Conservation (phyloP, 2,113 vertebrate species). For the Pygoscelis antarcticus region DNA sequence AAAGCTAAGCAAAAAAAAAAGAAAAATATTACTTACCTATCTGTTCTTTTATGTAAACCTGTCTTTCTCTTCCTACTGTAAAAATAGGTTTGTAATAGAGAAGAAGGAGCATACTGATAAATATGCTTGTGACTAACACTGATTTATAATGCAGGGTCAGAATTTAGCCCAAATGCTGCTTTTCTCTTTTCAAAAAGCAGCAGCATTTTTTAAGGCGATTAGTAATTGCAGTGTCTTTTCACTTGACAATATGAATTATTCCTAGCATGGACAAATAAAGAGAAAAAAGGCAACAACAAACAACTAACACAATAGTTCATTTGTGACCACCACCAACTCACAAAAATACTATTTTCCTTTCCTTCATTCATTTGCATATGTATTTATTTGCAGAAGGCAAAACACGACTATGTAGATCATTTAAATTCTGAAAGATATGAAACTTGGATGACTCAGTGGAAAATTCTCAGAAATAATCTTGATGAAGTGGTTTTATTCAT, state of each 20-base stretch:
- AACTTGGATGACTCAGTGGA: slow-evolving; percentile 29
- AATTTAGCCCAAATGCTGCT: background rate
- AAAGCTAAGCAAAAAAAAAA: background rate
- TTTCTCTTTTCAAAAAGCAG: background rate
- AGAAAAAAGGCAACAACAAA: background rate
- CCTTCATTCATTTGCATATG: background rate
- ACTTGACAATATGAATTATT: background rate
- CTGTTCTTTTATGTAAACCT: background rate
- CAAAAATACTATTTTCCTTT: slow-evolving; percentile 10
- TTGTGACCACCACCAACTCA: background rate
- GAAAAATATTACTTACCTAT: background rate
- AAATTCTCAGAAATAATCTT: slow-evolving; percentile 22
- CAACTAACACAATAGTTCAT: background rate
- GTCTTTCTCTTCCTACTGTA: background rate
- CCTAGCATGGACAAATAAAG: background rate
- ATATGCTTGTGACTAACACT: background rate
- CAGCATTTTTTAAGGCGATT: background rate
- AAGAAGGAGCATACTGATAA: background rate
- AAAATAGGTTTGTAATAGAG: background rate
- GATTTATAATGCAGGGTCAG: background rate
- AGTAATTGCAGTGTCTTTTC: background rate
- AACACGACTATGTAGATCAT: background rate
- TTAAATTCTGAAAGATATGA: background rate
- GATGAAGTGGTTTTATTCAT: slow-evolving; percentile 40
- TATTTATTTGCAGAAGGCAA: slow-evolving; percentile 19